Evolutionary conservation across 2,113 vertebrate species (phyloP).

Genomic region (Daboia siamensis): DNA sequence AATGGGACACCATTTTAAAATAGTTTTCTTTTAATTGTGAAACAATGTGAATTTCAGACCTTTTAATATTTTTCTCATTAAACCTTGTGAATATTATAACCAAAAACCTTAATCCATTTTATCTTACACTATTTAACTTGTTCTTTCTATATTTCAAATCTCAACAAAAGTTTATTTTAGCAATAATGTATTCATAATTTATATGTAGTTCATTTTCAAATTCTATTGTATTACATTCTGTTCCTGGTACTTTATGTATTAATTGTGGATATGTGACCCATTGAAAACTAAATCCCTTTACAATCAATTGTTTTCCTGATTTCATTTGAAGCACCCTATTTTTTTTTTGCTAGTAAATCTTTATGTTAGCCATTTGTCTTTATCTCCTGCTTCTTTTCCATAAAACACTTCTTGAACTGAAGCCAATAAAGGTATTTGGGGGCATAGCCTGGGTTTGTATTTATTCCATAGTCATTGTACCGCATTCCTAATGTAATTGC

Average conservation of each 20-base stretch:
- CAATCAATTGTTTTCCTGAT: background rate
- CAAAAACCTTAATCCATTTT: background rate
- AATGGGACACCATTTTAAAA: background rate
- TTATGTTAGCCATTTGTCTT: background rate
- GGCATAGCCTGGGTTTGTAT: background rate
- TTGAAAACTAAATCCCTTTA: background rate
- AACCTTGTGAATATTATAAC: background rate
- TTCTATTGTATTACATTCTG: background rate
- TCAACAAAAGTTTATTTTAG: background rate
- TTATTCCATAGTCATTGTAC: background rate
- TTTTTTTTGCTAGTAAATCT: background rate
- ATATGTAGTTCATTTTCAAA: background rate
- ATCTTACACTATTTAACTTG: background rate
- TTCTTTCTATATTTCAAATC: background rate
- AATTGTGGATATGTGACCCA: background rate
- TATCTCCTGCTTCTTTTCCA: background rate
- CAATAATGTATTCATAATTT: background rate
- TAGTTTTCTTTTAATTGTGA: background rate
- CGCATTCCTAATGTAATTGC: background rate
- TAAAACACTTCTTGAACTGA: background rate
- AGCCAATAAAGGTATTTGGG: background rate
- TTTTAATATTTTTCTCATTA: background rate
- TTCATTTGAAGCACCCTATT: background rate
- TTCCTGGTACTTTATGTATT: background rate
- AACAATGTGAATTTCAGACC: background rate